Evolutionary conservation across 2,113 vertebrate genomes (phyloP).

Genomic region (Colinus virginianus): DNA sequence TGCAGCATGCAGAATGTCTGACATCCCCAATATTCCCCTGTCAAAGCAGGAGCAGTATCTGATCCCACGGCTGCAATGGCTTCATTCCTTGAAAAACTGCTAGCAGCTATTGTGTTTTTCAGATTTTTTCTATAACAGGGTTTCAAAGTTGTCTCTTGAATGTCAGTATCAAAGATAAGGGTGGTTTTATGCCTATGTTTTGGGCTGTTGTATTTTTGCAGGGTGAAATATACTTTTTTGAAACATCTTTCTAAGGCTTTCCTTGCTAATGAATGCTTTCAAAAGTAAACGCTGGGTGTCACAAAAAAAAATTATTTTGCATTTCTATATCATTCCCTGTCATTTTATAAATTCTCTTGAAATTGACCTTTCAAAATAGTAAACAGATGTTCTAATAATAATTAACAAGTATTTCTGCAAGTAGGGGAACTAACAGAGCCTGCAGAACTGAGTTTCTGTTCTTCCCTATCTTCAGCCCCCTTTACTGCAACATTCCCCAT

Average conservation of each 20-base stretch:
- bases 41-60: background rate
- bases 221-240: background rate
- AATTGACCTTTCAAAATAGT: background rate
- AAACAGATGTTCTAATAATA: constrained; percentile 33
- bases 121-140: background rate
- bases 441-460: background rate
- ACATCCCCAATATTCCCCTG: background rate
- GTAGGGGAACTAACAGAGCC: background rate
- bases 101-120: constrained; percentile 13
- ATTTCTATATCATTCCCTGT: constrained; percentile 11
- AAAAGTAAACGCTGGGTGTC: constrained; percentile 26
- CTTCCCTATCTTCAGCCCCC: background rate
- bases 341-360: constrained; percentile 11
- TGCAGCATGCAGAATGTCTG: background rate
- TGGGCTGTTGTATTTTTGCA: background rate
- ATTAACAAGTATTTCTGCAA: constrained; percentile 6
- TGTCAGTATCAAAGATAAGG: background rate
- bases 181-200: background rate
- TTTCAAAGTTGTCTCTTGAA: constrained; percentile 12
- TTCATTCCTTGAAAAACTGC: background rate
- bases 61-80: background rate
- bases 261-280: constrained; percentile 17
- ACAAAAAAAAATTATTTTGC: background rate
- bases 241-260: constrained; percentile 5
- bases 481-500: background rate